Base-by-base conservation (phyloP, 2,888 invertebrate genomes). In the Bellardia pandia region DNA sequence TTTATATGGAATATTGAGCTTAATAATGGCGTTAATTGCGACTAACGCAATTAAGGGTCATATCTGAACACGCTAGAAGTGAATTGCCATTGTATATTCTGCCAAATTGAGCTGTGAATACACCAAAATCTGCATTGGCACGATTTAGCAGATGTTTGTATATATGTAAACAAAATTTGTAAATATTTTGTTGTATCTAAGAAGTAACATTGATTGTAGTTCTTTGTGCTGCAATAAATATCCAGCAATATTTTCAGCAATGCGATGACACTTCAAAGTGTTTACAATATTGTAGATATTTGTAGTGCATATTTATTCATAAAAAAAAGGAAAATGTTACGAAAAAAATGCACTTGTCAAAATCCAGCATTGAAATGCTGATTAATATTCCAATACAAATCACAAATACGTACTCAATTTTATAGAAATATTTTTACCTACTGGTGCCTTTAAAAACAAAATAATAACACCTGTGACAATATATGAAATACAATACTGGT, bases 381-480 rank as follows among this genome's bases (percentile, higher is more conserved):
- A 51, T 60, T 60, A 79, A 40, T 40, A 69, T 69, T 37, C 2
- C 40, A 71, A 60, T 72, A 30, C 30, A 62, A 80, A 71, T 80
- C 72, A 53, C 16, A 62, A 72, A 72, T 62, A 77, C 13, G 23
- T 64, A 60, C 9, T 23, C 4, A 9, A 11, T 45, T 40, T 51
- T 71, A 71, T 51, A 62, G 9, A 79, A 79, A 79, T 71, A 71
- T 60, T 71, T 40, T 58, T 23, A 62, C n/a, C 6, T 16, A 68
- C 45, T 68, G 16, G 42, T 56, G 51, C n/a, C 60, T 71, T 71
- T 40, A 64, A 64, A 48, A 45, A 60, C 1, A 53, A 69, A 69
- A 48, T 48, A 33, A 30, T 53, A 69, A 76, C 83, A 83, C 76
- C 83, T 83, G 83, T 33, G 76, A 77, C 51, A 76, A 60, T 53